Base-by-base conservation (phyloP, 1,140 invertebrate genomes). In the Eriocheir sinensis region DNA sequence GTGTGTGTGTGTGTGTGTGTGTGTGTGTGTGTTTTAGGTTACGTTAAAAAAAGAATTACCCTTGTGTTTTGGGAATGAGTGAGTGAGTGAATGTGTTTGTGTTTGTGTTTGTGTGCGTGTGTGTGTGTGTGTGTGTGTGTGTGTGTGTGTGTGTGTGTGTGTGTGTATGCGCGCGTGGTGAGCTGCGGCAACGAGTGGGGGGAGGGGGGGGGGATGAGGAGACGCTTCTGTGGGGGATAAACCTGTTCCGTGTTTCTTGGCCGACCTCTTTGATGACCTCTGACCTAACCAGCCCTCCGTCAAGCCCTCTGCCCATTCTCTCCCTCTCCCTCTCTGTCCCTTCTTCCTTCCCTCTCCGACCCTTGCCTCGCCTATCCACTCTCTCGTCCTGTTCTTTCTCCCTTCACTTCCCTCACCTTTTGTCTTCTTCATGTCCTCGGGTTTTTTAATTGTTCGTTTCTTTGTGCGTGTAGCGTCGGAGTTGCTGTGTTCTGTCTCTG, bases 271-370 rank as follows among this genome's bases (percentile, higher is more conserved):
- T 8, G 3, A 17, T 30, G 53, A 44, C 88, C 53, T 44, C 38
- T 89, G 88, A 89, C 44, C 88, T 89, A 44, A 53, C 88, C 88
- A 36, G 34, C 81, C 81, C 34, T 34, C n/a, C 81, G 34, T 38
- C 3, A 32, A 15, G 32, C 40, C 81, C 79, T 32, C 34, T 3
- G 17, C 81, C n/a, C 0, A 12, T 41, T 41, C 81, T n/a, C 81
- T 38, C 81, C 38, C 34, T 32, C 80, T n/a, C 34, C 9, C 34
- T 27, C 4, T 81, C 79, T 27, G 4, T 81, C 6, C 79, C 80
- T 81, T n/a, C 32, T 41, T 85, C 30, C 81, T 41, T 85, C n/a
- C 81, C 34, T 85, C 81, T 36, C 81, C 27, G 36, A 41, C 32
- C 81, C 15, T 2, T 34, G 9, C 34, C 27, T 9, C 79, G 6